Evolutionary conservation across 2,113 vertebrate species (phyloP).

Genomic region (Strix uralensis): DNA sequence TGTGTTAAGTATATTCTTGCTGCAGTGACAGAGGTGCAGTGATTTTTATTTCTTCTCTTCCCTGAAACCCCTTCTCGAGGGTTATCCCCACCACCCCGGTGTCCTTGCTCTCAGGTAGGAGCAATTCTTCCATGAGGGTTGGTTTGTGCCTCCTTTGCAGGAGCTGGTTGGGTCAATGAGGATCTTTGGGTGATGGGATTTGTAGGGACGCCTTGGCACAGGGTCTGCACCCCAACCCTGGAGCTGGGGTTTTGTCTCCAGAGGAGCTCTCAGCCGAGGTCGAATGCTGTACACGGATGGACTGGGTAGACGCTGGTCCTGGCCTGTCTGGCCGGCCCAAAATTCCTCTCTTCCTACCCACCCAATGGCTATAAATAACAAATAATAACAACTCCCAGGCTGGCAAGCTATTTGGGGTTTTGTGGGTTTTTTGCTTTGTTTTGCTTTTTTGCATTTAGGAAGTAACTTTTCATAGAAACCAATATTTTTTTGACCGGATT

Average conservation of each 20-base stretch:
- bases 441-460: slow-evolving; percentile 20
- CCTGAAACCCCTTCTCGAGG: neutral
- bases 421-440: slow-evolving; percentile 42
- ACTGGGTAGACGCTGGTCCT: neutral
- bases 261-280: neutral
- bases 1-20: neutral
- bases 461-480: slow-evolving; percentile 32
- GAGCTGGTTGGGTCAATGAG: rapidly evolving
- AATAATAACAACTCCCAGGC: slow-evolving; percentile 38
- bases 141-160: neutral
- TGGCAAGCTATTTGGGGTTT: slow-evolving; percentile 16
- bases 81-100: neutral
- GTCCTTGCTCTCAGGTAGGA: neutral
- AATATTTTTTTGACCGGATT: neutral
- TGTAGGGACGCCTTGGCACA: neutral
- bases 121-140: rapidly evolving
- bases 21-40: neutral
- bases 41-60: neutral
- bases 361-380: slow-evolving; percentile 52
- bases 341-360: slow-evolving; percentile 47
- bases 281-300: rapidly evolving
- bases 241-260: rapidly evolving
- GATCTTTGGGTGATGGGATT: neutral
- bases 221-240: neutral
- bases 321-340: neutral